Conservation (phyloP, 2,797 vertebrate genomes). For the Chelon labrosus region DNA sequence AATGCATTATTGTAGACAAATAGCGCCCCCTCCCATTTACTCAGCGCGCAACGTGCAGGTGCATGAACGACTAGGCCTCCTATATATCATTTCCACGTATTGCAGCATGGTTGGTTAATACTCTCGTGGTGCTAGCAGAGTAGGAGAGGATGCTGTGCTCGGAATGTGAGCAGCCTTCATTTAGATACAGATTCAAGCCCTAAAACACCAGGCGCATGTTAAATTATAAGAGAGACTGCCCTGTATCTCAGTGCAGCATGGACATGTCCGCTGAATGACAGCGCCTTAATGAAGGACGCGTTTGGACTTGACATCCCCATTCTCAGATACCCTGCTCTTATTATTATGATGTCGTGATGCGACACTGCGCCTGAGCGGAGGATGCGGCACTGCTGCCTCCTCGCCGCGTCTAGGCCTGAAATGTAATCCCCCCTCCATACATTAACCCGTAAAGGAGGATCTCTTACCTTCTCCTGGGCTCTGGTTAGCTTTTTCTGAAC, state of each 20-base stretch:
- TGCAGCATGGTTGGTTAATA: constrained; percentile 4
- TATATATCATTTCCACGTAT: constrained; percentile 3
- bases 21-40: constrained; percentile 69
- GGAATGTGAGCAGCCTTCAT: background rate
- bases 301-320: constrained; percentile 2
- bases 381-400: constrained; percentile 64
- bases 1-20: constrained; percentile 33
- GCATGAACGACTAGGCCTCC: constrained; percentile 48
- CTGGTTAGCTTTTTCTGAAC: constrained; percentile 97
- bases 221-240: background rate
- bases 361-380: constrained; percentile 65
- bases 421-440: too few relatives aligned
- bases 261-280: constrained; percentile 48
- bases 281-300: background rate
- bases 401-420: constrained; percentile 48
- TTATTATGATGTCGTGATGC: constrained; percentile 69
- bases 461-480: constrained; percentile 96
- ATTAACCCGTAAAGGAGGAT: background rate
- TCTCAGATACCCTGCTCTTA: constrained; percentile 4
- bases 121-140: background rate
- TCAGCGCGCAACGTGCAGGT: constrained; percentile 38
- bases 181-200: background rate
- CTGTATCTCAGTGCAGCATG: constrained; percentile 9
- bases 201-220: constrained; percentile 4
- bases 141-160: background rate